Evolutionary conservation across 2,113 vertebrate species (phyloP), one percentile per base, ranked within the genome.

Genomic region (Petroica traversi): DNA sequence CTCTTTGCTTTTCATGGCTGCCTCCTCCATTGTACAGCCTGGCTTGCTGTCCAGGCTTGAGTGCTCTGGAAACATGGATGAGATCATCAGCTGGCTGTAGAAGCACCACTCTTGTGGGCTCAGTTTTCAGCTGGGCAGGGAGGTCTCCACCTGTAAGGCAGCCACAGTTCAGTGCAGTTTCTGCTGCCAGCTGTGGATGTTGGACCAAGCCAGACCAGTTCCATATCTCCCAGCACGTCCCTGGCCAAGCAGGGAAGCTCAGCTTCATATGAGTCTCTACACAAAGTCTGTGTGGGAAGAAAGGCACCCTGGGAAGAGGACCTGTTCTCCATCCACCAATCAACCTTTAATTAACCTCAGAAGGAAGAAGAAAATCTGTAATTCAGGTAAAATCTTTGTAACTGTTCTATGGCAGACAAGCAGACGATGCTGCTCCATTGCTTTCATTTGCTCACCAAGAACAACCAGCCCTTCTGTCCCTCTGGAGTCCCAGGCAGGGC

Each of bases 231-330:
- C 1, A 4, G 7, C 40, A 43, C 10, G 40, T 64, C 58, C 80
- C 40, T n/a, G 40, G 38, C 25, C 49, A 72, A 0, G 14, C 13
- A 12, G 34, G 14, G 43, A 78, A 91, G 1, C 7, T 85, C 48
- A 75, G 75, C 43, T 72, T 43, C 0, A 1, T 20, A 5, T 0
- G 0, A 28, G 13, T 36, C 67, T 90, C 74, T 36, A 28, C 23
- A 67, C 24, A 34, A 49, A 74, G 20, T 23, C 36, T 12, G 12
- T 33, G 18, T 28, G 34, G 23, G 52, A 80, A 76, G 33, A 59
- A 67, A 83, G 33, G 17, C 10, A 79, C 5, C 5, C 12, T 7
- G 1, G 0, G 19, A 93, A 66, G 9, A 77, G 5, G 17, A 57
- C 15, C 7, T 40, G 8, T n/a, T 83, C 57, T 55, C 10, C 28